Conservation (phyloP, 2,888 invertebrate species). For the Chymomyza amoena region DNA sequence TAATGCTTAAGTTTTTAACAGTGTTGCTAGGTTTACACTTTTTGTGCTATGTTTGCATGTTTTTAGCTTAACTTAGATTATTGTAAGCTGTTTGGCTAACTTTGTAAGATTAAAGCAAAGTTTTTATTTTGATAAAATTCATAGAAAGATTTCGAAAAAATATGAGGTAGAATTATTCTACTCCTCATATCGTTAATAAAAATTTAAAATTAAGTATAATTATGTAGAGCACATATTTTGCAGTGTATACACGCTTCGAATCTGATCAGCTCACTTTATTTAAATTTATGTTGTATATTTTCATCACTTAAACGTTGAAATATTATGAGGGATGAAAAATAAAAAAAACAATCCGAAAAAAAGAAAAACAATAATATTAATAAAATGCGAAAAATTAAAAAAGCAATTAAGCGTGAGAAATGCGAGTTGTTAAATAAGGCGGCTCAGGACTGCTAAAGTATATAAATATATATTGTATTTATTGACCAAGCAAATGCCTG, state of each 20-base stretch:
- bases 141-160: too few species aligned
- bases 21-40: background rate
- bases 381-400: slow-evolving; percentile 47
- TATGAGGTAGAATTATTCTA: too few species aligned
- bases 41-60: too few species aligned
- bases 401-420: slow-evolving; percentile 57
- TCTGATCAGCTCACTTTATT: background rate
- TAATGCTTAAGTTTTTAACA: background rate
- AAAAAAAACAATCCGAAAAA: background rate
- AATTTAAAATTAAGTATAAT: too few species aligned
- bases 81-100: too few species aligned
- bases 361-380: background rate
- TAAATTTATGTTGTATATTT: background rate
- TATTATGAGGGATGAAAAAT: slow-evolving; percentile 26
- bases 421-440: slow-evolving; percentile 20
- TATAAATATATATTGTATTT: slow-evolving; percentile 29
- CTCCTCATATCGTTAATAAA: too few species aligned
- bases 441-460: background rate
- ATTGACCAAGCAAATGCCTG: slow-evolving; percentile 63
- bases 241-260: background rate
- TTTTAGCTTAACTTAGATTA: too few species aligned
- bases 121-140: too few species aligned
- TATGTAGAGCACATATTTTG: background rate
- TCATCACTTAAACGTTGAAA: slow-evolving; percentile 15
- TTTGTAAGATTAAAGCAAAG: too few species aligned